Evolutionary conservation across 2,797 vertebrate genomes (phyloP).

Genomic region (Melanogrammus aeglefinus): DNA sequence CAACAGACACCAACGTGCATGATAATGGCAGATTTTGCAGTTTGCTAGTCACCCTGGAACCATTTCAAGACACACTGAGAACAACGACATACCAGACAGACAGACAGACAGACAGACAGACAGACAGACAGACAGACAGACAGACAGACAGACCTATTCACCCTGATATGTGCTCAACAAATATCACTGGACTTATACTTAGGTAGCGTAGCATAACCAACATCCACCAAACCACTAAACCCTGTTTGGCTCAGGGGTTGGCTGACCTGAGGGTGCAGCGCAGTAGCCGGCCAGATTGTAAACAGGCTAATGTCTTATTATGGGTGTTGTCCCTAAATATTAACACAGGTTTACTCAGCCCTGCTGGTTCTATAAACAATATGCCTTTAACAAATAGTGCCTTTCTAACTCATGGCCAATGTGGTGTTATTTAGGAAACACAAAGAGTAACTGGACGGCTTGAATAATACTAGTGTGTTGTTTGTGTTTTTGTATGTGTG

Average conservation of each 20-base stretch:
- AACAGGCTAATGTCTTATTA: constrained; percentile 51
- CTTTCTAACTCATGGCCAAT: constrained; percentile 41
- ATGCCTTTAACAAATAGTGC: constrained; percentile 29
- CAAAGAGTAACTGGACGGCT: too few species aligned
- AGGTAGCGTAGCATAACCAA: too few species aligned
- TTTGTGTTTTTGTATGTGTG: too few species aligned
- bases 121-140: too few species aligned
- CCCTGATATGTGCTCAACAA: too few species aligned
- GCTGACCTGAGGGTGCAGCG: too few species aligned
- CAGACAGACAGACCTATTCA: too few species aligned
- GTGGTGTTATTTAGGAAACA: constrained; percentile 18
- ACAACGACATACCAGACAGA: constrained; percentile 36
- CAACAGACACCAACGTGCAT: constrained; percentile 11
- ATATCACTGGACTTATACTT: too few species aligned
- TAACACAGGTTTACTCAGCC: constrained; percentile 36
- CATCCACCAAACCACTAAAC: too few species aligned
- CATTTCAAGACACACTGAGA: constrained; percentile 61
- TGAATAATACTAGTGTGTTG: neutral
- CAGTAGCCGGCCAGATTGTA: constrained; percentile 27
- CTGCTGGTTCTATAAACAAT: constrained; percentile 23
- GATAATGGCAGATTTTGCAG: constrained; percentile 23
- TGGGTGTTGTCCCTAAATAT: constrained; percentile 46
- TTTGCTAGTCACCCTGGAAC: constrained; percentile 53
- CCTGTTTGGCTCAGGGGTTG: too few species aligned
- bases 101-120: constrained; percentile 32